A percentile compares a stretch with the other conserved stretches of the same genome.
phyloP scores from a whole-genome alignment of 2,888 invertebrate genomes.

The Tribolium freemani region DNA sequence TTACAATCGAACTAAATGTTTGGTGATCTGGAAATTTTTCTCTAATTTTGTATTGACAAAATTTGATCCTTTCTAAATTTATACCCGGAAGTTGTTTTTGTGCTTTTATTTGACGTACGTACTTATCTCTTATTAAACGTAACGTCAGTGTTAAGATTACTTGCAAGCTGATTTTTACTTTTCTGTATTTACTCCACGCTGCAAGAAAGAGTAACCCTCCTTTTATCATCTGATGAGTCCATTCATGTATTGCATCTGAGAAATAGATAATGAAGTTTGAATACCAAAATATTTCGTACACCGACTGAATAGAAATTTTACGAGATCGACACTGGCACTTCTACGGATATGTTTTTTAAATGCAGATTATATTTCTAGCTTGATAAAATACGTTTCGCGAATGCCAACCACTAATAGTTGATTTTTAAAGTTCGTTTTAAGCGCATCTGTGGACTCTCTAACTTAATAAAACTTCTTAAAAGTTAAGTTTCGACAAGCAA shows the following conservation, averaged over 20 bases:
- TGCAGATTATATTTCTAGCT: not conserved
- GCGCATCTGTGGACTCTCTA: no score
- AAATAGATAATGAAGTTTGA: not conserved
- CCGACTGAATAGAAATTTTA: not conserved
- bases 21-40: slow-evolving; percentile 5
- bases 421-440: no score
- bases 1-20: not conserved
- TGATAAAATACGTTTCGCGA: not conserved
- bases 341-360: not conserved
- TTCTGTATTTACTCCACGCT: not conserved
- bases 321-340: no score
- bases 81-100: not conserved
- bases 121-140: no score
- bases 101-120: slow-evolving; percentile 6
- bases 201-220: not conserved
- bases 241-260: not conserved
- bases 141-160: not conserved
- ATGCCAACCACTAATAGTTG: not conserved
- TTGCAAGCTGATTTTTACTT: not conserved
- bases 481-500: no score
- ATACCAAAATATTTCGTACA: not conserved
- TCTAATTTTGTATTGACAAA: not conserved
- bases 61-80: slow-evolving; percentile 2
- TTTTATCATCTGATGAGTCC: not conserved
- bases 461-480: no score